phyloP scores from a whole-genome alignment of 2,888 invertebrate genomes.

The Osmoderma eremita region DNA sequence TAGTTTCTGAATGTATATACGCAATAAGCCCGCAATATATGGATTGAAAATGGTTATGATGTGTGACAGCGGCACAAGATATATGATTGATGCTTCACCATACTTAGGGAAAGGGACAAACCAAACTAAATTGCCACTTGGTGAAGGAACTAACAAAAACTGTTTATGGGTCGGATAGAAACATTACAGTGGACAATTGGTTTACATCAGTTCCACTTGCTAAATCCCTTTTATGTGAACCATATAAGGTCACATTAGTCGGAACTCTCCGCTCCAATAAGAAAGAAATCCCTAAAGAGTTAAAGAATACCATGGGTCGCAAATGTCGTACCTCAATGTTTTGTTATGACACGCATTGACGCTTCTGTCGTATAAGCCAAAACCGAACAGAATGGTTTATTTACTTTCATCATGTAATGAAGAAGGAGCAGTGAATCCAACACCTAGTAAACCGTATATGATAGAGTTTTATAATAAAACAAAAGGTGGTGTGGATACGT shows the following conservation, averaged over 20 bases:
- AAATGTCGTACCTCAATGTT: neutral
- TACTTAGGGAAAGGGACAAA: conserved; percentile 53
- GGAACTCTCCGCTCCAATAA: neutral
- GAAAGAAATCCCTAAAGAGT: neutral
- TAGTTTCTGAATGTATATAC: conserved; percentile 54
- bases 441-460: too few species aligned
- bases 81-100: conserved; percentile 53
- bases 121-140: conserved; percentile 41
- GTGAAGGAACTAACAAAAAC: conserved; percentile 50
- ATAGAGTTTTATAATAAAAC: too few species aligned
- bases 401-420: neutral
- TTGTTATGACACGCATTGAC: neutral
- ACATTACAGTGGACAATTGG: neutral
- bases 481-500: too few species aligned
- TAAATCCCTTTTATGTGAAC: neutral
- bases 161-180: neutral
- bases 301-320: neutral
- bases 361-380: neutral
- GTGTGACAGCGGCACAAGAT: conserved; percentile 51
- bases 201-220: neutral
- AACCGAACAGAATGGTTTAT: neutral
- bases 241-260: neutral
- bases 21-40: conserved; percentile 54
- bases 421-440: neutral
- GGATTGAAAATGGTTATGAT: conserved; percentile 55